Base-by-base conservation (phyloP, 2,113 vertebrate genomes). In the Lynx canadensis region DNA sequence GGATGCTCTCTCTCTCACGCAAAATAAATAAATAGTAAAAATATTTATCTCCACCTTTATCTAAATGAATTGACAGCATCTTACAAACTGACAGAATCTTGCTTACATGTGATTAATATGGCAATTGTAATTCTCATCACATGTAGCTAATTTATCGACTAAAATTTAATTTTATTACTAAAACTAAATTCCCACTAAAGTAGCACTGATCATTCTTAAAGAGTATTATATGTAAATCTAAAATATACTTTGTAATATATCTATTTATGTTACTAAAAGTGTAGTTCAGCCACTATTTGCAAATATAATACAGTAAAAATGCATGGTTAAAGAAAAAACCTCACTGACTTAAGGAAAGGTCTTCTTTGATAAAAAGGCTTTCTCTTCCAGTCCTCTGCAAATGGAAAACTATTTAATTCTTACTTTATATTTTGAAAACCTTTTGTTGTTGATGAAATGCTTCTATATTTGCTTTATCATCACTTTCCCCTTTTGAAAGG, bases 141-240 rank as follows among this genome's bases (percentile, higher is more conserved):
- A 48, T 82, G 9, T 80, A 48, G n/a, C 57, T 76, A 93, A 91
- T 88, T 96, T 74, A 92, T 89, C 48, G 83, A 48, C 36, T 82
- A 96, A 92, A 89, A 92, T 79, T 94, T 71, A 96, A 85, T 63
- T n/a, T 91, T 90, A 95, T 85, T 76, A 76, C 73, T 93, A 96
- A 94, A 96, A 90, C 86, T 76, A 92, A 97, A 96, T 89, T 92
- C 19, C 66, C 36, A 60, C 19, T 84, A 80, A 88, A 96, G n/a
- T 90, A 78, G 74, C n/a, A 79, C 52, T 80, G 18, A 87, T 55
- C 14, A 55, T 73, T 89, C 65, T 95, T 96, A 92, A 73, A 95
- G 5, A 90, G 14, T 12, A 86, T 48, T 96, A 87, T 80, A 89
- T 96, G 69, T 85, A 95, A 93, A 93, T 84, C 81, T 5, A 65